Evolutionary conservation across 1,140 invertebrate species (phyloP), one percentile per base, ranked within the genome.

Genomic region (Brachystomella parvula): DNA sequence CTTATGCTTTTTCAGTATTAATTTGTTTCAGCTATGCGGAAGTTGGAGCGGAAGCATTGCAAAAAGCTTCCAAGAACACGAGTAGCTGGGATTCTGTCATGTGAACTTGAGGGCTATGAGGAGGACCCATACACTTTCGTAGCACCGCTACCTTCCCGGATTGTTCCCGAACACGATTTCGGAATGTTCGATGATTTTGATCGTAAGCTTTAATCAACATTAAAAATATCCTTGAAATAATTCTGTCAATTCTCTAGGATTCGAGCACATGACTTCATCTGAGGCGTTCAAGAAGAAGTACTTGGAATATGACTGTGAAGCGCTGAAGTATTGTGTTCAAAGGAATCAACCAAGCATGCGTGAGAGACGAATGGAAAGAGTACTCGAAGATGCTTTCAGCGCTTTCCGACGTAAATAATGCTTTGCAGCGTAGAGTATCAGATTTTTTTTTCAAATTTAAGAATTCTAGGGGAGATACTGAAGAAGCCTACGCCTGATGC

Each of bases 91-190:
- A 79, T 30, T 75, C 80, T 47, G 77, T 80, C 29, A 73, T 76
- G 0, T 77, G 80, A 26, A 1, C 63, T 80, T 33, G 78, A 79
- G 31, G 73, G 82, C 44, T 76, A 81, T 69, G 82, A 81, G 2
- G 31, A 24, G 19, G 63, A 65, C 30, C 12, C 39, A 6, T 66
- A 67, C 24, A 26, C 35, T n/a, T n/a, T n/a, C n/a, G n/a, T n/a
- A n/a, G n/a, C n/a, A n/a, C n/a, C n/a, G n/a, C n/a, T n/a, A n/a
- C n/a, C n/a, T n/a, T 24, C 9, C 63, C 1, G 28, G 58, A 53
- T 24, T 49, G 63, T 64, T 65, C 58, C 61, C 59, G 47, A 63
- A 28, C 30, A 66, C 59, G 60, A 69, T 2, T 63, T 68, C 61
- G 53, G 60, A 26, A 35, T 66, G 31, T 56, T 68, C 35, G 56